Conservation (phyloP, 2,113 vertebrate species). For the Eleginops maclovinus region DNA sequence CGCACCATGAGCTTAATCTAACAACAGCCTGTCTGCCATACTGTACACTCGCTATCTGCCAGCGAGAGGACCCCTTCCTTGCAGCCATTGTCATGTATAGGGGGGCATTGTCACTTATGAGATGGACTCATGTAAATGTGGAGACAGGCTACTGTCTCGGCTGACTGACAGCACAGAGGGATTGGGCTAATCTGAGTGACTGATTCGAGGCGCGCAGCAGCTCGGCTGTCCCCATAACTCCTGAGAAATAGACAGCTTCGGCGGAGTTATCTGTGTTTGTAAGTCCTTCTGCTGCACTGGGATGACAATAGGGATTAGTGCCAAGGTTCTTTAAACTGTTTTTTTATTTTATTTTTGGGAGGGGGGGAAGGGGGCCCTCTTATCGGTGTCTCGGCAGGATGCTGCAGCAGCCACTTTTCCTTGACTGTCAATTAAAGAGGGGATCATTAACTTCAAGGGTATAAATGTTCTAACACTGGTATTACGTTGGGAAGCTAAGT, state of each 20-base stretch:
- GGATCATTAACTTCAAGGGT: slow-evolving; percentile 90
- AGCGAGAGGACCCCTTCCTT: slow-evolving; percentile 70
- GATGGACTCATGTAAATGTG: slow-evolving; percentile 78
- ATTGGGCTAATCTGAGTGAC: slow-evolving; percentile 85
- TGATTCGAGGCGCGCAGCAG: slow-evolving; percentile 72
- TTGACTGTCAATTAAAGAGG: slow-evolving; percentile 88
- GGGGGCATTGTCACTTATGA: slow-evolving; percentile 74
- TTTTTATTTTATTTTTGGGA: slow-evolving; percentile 72
- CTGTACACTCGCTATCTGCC: slow-evolving; percentile 52
- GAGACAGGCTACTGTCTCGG: slow-evolving; percentile 79
- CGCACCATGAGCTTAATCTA: slow-evolving; percentile 73
- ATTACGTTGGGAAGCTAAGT: slow-evolving; percentile 85
- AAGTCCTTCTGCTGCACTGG: slow-evolving; percentile 83
- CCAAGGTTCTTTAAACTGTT: slow-evolving; percentile 83
- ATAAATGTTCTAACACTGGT: slow-evolving; percentile 89
- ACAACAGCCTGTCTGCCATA: slow-evolving; percentile 66
- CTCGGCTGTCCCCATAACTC: slow-evolving; percentile 80
- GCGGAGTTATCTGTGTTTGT: slow-evolving; percentile 83
- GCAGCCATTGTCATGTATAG: slow-evolving; percentile 73
- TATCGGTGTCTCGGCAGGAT: slow-evolving; percentile 84
- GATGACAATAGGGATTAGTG: slow-evolving; percentile 89
- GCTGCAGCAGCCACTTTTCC: slow-evolving; percentile 81
- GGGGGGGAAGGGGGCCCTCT: slow-evolving; percentile 57
- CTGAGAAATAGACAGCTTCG: slow-evolving; percentile 81
- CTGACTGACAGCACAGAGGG: slow-evolving; percentile 79